Evolutionary conservation across 1,140 invertebrate species (phyloP).

Genomic region (Solen grandis): DNA sequence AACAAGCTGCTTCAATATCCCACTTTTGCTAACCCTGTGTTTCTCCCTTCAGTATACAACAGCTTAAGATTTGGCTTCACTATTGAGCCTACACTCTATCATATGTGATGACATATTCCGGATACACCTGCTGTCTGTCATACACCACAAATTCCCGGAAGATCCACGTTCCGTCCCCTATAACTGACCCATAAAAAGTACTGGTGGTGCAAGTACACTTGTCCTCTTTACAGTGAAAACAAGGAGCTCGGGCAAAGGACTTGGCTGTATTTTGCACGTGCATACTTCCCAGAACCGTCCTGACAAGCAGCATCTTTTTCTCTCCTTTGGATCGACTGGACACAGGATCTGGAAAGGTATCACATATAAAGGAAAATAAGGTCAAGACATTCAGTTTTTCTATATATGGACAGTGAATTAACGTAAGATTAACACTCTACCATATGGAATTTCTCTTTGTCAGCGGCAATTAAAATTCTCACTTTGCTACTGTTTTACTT

Average conservation of each 20-base stretch:
- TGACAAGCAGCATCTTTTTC: constrained; percentile 50
- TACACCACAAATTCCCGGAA: constrained; percentile 61
- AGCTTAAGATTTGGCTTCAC: too few relatives aligned
- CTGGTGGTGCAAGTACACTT: constrained; percentile 27
- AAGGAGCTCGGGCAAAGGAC: constrained; percentile 46
- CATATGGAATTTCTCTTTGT: too few relatives aligned
- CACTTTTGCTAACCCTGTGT: too few relatives aligned
- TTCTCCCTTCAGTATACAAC: too few relatives aligned
- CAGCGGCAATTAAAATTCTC: too few relatives aligned
- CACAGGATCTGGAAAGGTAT: constrained; percentile 36
- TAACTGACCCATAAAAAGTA: constrained; percentile 59
- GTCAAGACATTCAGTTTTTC: too few relatives aligned
- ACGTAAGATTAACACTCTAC: too few relatives aligned
- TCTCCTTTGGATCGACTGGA: constrained; percentile 12
- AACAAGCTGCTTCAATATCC: too few relatives aligned
- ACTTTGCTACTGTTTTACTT: too few relatives aligned
- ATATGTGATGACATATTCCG: constrained; percentile 62
- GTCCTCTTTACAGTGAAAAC: constrained; percentile 38
- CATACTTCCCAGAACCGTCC: constrained; percentile 43
- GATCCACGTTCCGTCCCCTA: constrained; percentile 57
- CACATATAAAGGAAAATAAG: background rate
- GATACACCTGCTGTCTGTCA: constrained; percentile 41
- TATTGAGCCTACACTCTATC: too few relatives aligned
- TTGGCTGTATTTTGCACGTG: constrained; percentile 5
- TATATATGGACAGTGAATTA: too few relatives aligned